These are phyloP conservation scores for Myripristis jacobus DNA, from an alignment of 2,797 vertebrate species.

Conservation along the genomic window DNA sequence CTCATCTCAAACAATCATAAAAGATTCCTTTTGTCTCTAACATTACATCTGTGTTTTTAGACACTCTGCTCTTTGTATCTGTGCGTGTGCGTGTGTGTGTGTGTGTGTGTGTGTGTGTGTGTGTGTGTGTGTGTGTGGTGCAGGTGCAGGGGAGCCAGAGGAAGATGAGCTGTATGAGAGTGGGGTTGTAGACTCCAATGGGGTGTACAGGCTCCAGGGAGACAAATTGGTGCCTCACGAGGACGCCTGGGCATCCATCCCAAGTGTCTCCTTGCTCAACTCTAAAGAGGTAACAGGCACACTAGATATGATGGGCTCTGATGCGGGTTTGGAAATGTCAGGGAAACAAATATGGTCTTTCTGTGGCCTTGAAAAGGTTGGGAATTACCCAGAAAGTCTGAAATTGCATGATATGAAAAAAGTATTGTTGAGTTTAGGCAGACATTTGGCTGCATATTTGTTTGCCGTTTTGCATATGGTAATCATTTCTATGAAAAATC, in stretches of 20 bases:
- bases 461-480: no score
- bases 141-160: constrained; percentile 85
- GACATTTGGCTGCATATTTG: background rate
- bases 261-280: constrained; percentile 83
- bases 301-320: constrained; percentile 1
- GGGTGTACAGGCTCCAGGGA: constrained; percentile 83
- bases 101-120: constrained; percentile 27
- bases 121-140: constrained; percentile 33
- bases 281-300: constrained; percentile 82
- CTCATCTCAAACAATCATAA: no score
- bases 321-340: background rate
- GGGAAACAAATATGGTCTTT: constrained; percentile 5
- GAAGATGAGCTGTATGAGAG: constrained; percentile 87
- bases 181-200: constrained; percentile 83
- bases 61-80: background rate
- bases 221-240: constrained; percentile 86
- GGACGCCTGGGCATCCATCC: constrained; percentile 85
- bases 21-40: no score
- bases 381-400: background rate
- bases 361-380: background rate
- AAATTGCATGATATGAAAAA: background rate
- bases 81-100: constrained; percentile 21
- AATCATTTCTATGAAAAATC: no score
- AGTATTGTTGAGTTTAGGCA: background rate
- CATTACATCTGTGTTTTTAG: no score